Percentiles rank a stretch among this genome's conserved stretches.
These are phyloP conservation scores for Halcyon badia DNA, from an alignment of 2,797 vertebrate species.

Conservation along the genomic window DNA sequence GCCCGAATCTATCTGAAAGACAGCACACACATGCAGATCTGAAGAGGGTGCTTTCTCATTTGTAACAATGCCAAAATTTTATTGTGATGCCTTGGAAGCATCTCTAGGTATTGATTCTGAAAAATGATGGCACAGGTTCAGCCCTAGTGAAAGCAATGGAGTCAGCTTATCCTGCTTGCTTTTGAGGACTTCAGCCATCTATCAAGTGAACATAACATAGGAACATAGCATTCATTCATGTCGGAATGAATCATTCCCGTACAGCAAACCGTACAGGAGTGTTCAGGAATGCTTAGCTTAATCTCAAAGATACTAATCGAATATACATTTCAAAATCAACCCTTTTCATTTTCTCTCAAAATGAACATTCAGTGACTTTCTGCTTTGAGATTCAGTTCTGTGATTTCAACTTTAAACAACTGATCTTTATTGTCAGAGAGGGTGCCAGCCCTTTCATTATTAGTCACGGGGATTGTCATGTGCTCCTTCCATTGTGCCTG, in stretches of 20 bases:
- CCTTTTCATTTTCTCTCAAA: background rate
- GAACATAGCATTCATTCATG: background rate
- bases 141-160: background rate
- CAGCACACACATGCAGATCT: background rate
- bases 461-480: background rate
- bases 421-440: background rate
- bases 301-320: background rate
- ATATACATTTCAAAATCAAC: background rate
- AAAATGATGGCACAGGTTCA: conserved; percentile 21
- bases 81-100: conserved; percentile 66
- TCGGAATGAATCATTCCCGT: background rate
- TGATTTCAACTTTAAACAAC: background rate
- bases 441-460: background rate
- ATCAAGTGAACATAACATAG: background rate
- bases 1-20: background rate
- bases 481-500: background rate
- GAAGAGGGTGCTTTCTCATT: conserved; percentile 42
- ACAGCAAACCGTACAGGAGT: background rate
- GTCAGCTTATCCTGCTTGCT: conserved; percentile 29
- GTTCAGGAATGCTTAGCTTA: background rate
- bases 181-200: conserved; percentile 33
- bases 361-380: background rate
- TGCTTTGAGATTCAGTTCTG: background rate
- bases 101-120: conserved; percentile 33
- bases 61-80: conserved; percentile 41